These are phyloP conservation scores for Leptestheria dahalacensis DNA, from an alignment of 1,140 invertebrate genomes.

Conservation along the genomic window DNA sequence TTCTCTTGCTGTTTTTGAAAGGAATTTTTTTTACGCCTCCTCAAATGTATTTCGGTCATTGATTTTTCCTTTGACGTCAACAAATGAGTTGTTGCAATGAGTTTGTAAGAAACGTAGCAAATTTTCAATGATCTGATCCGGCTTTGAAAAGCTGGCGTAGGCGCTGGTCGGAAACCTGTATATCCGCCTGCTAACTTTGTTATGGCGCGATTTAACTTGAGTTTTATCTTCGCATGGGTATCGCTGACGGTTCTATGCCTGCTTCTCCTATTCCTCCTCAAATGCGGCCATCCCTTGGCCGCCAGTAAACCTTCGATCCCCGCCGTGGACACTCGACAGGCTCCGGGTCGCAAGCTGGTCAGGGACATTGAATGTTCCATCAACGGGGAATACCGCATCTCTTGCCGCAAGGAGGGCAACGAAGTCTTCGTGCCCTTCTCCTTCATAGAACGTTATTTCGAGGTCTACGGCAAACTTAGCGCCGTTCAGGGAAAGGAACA, in stretches of 20 bases:
- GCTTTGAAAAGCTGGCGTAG: no score
- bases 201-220: neutral
- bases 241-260: neutral
- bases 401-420: slow-evolving; percentile 58
- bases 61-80: neutral
- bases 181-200: neutral
- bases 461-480: slow-evolving; percentile 65
- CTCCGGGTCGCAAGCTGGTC: slow-evolving; percentile 25
- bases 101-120: neutral
- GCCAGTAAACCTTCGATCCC: neutral
- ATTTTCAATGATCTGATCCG: no score
- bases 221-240: neutral
- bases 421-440: slow-evolving; percentile 85
- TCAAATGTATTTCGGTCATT: neutral
- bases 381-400: slow-evolving; percentile 71
- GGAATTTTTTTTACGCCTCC: neutral
- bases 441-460: slow-evolving; percentile 87
- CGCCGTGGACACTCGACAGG: neutral
- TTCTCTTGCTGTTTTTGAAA: no score
- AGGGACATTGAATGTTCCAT: slow-evolving; percentile 79
- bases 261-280: neutral
- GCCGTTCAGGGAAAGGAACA: slow-evolving; percentile 48
- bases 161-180: no score
- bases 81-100: neutral
- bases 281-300: neutral